These are phyloP conservation scores for Zaprionus vittiger DNA, from an alignment of 1,140 invertebrate species.

Conservation along the genomic window DNA sequence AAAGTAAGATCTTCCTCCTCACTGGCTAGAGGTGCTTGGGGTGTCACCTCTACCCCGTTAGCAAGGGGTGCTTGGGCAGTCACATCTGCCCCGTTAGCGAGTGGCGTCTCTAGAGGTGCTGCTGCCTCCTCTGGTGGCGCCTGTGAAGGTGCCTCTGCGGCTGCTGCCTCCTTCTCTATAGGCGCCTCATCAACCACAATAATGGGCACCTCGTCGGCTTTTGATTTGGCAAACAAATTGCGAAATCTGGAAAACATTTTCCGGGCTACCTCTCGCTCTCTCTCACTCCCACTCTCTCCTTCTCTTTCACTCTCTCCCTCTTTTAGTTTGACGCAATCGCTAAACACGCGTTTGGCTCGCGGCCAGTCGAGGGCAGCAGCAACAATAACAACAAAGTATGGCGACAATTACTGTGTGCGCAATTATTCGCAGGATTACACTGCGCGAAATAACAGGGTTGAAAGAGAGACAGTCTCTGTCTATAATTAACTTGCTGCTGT, in stretches of 20 bases:
- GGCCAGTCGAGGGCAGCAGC: constrained; percentile 47
- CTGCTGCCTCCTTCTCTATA: not conserved
- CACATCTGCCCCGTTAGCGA: too few species aligned
- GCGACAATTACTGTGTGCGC: constrained; percentile 53
- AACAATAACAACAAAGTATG: constrained; percentile 11
- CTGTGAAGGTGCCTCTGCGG: not conserved
- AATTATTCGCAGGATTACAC: constrained; percentile 62
- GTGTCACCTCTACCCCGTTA: fast-evolving
- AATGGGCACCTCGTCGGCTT: constrained; percentile 60
- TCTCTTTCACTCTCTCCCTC: constrained; percentile 24
- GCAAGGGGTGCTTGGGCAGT: not conserved
- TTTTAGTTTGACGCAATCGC: constrained; percentile 68
- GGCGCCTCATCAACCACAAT: constrained; percentile 60
- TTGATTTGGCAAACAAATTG: constrained; percentile 78
- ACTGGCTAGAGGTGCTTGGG: constrained; percentile 53
- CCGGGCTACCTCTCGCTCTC: not conserved
- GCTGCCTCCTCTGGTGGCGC: not conserved
- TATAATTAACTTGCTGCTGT: constrained; percentile 42
- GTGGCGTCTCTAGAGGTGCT: not conserved
- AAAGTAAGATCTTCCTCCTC: constrained; percentile 60
- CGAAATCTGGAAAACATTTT: constrained; percentile 82
- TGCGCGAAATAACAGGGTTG: not conserved
- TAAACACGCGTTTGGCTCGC: constrained; percentile 72
- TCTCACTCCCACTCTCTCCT: not conserved
- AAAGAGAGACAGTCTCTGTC: constrained; percentile 32